Percentiles rank a stretch among this genome's conserved stretches.
These are phyloP conservation scores for Cyrtorhinus lividipennis DNA, from an alignment of 1,140 invertebrate genomes.

Conservation along the genomic window DNA sequence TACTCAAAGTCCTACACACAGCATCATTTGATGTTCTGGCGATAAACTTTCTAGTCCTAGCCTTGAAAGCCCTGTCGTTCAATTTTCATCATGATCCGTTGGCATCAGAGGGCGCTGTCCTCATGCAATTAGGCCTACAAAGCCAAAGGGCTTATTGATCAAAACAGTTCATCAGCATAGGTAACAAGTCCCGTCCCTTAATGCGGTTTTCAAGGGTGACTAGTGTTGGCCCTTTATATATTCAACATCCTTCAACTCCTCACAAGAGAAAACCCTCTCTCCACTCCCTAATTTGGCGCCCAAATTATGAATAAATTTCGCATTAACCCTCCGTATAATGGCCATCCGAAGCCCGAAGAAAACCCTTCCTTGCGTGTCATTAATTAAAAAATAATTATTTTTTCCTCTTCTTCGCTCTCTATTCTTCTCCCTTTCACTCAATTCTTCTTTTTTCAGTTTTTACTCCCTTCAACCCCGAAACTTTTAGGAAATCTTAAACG, in stretches of 20 bases:
- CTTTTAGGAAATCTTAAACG: conserved; percentile 14
- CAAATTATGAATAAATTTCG: conserved; percentile 17
- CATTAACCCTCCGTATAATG: conserved; percentile 13
- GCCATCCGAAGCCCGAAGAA: too few species aligned
- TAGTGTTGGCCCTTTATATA: conserved; percentile 4
- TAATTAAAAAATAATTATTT: conserved; percentile 17
- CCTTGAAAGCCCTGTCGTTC: too few species aligned
- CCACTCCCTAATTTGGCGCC: neutral
- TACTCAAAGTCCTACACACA: too few species aligned
- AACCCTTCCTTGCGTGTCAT: conserved; percentile 11
- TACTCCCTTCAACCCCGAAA: neutral
- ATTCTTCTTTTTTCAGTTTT: neutral
- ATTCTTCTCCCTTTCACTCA: neutral
- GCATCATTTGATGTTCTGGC: too few species aligned
- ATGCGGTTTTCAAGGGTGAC: neutral
- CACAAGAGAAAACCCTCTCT: neutral
- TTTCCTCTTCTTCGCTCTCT: neutral
- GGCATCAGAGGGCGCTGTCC: too few species aligned
- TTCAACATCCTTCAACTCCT: neutral
- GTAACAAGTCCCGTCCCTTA: conserved; percentile 11
- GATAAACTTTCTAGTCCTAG: too few species aligned
- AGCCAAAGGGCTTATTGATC: conserved; percentile 15
- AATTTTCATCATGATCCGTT: too few species aligned
- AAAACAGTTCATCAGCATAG: conserved; percentile 15
- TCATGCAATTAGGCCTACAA: too few species aligned